These are phyloP conservation scores for Argyrosomus japonicus DNA, from an alignment of 2,113 vertebrate genomes.

Conservation along the genomic window DNA sequence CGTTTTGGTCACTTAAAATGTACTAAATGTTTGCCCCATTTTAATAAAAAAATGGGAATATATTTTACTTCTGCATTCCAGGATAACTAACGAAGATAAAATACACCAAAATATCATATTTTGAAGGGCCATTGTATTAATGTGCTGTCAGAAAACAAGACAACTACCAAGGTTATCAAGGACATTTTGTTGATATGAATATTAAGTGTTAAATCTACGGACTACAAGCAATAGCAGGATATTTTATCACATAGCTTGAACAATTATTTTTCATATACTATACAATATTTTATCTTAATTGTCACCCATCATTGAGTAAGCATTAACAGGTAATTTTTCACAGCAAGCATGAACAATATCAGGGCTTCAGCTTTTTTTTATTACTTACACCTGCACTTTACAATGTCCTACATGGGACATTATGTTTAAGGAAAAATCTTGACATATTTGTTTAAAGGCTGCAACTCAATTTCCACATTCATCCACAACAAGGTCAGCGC, in stretches of 20 bases:
- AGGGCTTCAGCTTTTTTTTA: background rate
- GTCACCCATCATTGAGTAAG: background rate
- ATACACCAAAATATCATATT: background rate
- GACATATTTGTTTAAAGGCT: background rate
- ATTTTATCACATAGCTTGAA: too few relatives aligned
- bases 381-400: background rate
- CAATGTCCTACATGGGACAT: background rate
- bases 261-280: too few relatives aligned
- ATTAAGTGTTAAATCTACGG: too few relatives aligned
- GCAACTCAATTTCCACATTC: background rate
- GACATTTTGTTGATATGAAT: too few relatives aligned
- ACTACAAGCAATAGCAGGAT: too few relatives aligned
- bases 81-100: background rate
- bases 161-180: background rate
- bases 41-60: too few relatives aligned
- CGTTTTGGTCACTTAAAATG: background rate
- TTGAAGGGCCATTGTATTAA: background rate
- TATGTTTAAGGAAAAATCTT: background rate
- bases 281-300: conserved; percentile 5
- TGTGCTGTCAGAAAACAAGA: background rate
- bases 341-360: background rate
- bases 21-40: background rate
- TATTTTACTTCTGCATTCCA: background rate
- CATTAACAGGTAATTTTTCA: background rate
- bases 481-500: background rate